A percentile compares a stretch with the other conserved stretches of the same genome.
These are phyloP conservation scores for Hapalemur alaotrensis DNA, from an alignment of 2,797 vertebrate species.

Conservation along the genomic window DNA sequence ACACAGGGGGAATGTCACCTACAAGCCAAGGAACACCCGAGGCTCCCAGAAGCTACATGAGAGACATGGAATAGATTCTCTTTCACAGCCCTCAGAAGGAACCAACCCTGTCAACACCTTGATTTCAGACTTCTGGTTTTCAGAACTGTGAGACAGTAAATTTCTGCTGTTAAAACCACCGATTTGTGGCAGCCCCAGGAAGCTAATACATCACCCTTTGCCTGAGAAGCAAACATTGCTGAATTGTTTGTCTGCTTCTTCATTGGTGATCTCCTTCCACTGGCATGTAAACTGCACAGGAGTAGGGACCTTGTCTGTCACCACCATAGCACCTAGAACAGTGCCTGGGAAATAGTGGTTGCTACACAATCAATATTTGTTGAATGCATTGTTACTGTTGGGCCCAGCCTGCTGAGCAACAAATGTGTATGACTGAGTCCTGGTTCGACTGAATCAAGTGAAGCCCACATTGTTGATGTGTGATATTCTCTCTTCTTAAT, in stretches of 20 bases:
- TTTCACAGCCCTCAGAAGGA: neutral
- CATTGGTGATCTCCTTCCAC: neutral
- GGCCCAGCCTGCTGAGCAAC: neutral
- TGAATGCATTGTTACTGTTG: neutral
- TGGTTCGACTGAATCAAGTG: neutral
- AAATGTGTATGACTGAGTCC: neutral
- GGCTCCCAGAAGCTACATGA: neutral
- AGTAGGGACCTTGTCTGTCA: neutral
- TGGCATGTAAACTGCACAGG: neutral
- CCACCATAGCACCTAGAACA: neutral
- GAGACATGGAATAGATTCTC: neutral
- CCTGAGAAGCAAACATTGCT: neutral
- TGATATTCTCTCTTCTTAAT: neutral
- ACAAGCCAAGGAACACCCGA: neutral
- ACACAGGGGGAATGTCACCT: neutral
- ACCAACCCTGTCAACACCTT: neutral
- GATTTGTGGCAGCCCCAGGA: neutral
- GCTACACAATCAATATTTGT: neutral
- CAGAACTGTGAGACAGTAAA: neutral
- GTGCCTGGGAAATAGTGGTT: neutral
- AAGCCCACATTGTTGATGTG: neutral
- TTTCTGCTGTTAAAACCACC: neutral
- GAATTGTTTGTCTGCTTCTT: neutral
- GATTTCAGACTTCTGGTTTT: neutral
- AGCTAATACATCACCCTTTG: neutral